Base-by-base conservation (phyloP, 2,888 invertebrate species). In the Noctua pronuba region DNA sequence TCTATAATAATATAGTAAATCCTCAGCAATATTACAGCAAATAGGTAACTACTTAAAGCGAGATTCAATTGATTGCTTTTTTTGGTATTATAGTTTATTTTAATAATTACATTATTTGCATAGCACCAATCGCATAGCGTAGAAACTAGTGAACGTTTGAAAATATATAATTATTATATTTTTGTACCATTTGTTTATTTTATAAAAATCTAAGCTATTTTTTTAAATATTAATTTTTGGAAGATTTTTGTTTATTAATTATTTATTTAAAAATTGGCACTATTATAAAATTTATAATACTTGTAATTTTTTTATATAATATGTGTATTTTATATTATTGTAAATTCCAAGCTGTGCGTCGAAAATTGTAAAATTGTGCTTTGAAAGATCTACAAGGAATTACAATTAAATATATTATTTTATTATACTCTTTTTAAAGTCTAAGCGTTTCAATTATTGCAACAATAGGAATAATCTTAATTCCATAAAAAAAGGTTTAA, bases 111-210 rank as follows among this genome's bases (percentile, higher is more conserved):
- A 83, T 90, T 84, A 82, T 88, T 89, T 85, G 90, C 93, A 84
- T 92, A 93, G 93, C 94, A 94, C 94, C 93, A 91, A 92, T 85
- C 84, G 90, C 91, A 79, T 92, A 93, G 93, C 92, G 89, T 92
- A 92, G 69, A 79, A 84, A 78, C 72, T 80, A 81, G 38, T 77
- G 74, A 79, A 83, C 60, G 65, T 46, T 70, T 73, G 11, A 80
- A 84, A 68, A 79, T 83, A 35, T 80, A 55, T 55, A 55, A n/a
- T 31, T 60, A 31, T 21, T 21, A 73, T 84, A 72, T 79, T 88
- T 90, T 88, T 89, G 80, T 84, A 83, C 70, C 62, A 76, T 86
- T 83, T 82, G 69, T 78, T 81, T 80, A 38, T 88, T 87, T 87
- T 90, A 82, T 89, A 84, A 73, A 89, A 88, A 87, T 86, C 83